Conservation (phyloP, 2,888 invertebrate genomes). For the Drosophila affinis region DNA sequence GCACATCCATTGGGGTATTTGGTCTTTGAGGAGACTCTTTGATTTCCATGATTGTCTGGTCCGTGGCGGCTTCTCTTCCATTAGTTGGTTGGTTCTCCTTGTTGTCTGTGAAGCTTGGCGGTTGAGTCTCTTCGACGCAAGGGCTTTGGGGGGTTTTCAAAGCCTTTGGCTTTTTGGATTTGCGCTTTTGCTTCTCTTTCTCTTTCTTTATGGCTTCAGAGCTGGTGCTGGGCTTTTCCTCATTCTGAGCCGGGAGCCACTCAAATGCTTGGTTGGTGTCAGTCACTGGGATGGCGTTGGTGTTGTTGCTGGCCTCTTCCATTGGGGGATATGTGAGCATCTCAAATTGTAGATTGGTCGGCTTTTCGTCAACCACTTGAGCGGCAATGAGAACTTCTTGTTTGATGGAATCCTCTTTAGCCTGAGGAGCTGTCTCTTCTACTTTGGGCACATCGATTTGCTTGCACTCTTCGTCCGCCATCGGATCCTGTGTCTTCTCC, state of each 20-base stretch:
- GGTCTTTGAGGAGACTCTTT: slow-evolving; percentile 11
- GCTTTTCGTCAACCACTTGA: neutral
- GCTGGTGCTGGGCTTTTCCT: neutral
- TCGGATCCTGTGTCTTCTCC: neutral
- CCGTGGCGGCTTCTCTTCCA: neutral
- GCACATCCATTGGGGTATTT: neutral
- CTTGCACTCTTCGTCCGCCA: too few species aligned
- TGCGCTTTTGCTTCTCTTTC: neutral
- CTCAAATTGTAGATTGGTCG: neutral
- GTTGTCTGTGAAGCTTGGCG: neutral
- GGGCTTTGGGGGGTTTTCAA: neutral
- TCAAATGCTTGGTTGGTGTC: neutral
- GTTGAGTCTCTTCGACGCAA: neutral
- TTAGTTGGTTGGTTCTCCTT: slow-evolving; percentile 5
- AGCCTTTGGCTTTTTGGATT: neutral
- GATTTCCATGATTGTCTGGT: neutral
- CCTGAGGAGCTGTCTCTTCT: neutral
- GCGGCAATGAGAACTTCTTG: too few species aligned
- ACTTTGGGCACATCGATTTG: neutral
- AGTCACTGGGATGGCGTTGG: too few species aligned
- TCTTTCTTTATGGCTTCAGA: neutral
- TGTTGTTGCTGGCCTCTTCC: neutral
- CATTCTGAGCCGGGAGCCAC: neutral
- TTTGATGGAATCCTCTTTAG: too few species aligned
- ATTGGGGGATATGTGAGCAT: neutral